Base-by-base conservation (phyloP, 2,797 vertebrate species). In the Myripristis jacobus region DNA sequence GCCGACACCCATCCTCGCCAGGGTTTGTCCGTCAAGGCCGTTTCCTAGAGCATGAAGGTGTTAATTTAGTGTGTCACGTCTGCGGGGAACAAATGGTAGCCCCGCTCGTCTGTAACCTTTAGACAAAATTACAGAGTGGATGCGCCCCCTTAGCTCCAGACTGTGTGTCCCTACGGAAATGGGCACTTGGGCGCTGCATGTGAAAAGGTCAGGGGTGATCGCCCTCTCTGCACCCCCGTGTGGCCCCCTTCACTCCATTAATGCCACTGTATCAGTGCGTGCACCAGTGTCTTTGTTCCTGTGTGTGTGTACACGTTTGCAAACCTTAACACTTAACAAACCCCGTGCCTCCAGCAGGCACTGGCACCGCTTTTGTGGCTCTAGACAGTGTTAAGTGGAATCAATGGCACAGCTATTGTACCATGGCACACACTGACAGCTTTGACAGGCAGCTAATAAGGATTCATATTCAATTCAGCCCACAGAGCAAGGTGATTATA, bases 361-460 rank as follows among this genome's bases (percentile, higher is more conserved):
- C 59, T 43, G 65, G 15, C 46, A 21, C 18, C 0, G 36, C 68
- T 70, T 27, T 63, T 57, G 59, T 38, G 71, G 70, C 58, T 65
- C 62, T 31, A 68, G 57, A 64, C 73, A 34, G 64, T 24, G 81
- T 67, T 73, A 63, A 73, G 84, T 55, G 60, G 65, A 71, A 68
- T 81, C 56, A 66, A 78, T 66, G 79, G 77, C 56, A 65, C 73
- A 9, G 68, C 75, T 70, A 65, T 69, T 77, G 70, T 64, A 68
- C 63, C 36, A 5, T 19, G 34, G 34, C 59, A 43, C 54, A 66
- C 56, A 34, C 80, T 79, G 87, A 86, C 72, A 75, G 75, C 80
- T 86, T 53, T 91, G 89, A 92, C 87, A 90, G 86, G 86, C 82
- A 80, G 84, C 84, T 92, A 90, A 92, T 90, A 88, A 90, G 84